phyloP scores from a whole-genome alignment of 1,140 invertebrate species.

The Panagrolaimus sp. region DNA sequence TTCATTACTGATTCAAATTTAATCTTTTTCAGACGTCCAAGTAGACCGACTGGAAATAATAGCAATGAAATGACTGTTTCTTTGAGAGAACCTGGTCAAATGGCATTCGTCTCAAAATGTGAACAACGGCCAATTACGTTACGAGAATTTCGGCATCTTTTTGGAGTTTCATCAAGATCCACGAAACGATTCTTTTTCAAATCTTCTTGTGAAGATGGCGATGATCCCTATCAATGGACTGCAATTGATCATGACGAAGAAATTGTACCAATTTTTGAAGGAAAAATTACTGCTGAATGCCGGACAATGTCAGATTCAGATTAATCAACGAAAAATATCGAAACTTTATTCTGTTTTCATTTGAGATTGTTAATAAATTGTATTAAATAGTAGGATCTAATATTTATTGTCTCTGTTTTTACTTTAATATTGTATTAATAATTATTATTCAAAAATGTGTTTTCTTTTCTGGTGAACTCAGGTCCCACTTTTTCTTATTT shows the following conservation, averaged over 20 bases:
- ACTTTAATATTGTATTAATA: no score
- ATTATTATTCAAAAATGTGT: no score
- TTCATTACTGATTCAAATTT: background rate
- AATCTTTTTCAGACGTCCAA: background rate
- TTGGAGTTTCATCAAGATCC: background rate
- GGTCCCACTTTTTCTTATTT: no score
- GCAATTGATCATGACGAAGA: constrained; percentile 3
- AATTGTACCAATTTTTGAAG: constrained; percentile 10
- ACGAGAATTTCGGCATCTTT: constrained; percentile 8
- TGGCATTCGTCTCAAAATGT: constrained; percentile 14
- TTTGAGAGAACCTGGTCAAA: constrained; percentile 7
- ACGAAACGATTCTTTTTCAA: constrained; percentile 14
- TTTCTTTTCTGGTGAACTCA: no score
- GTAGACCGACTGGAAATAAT: background rate
- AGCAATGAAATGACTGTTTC: background rate
- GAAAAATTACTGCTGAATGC: constrained; percentile 12
- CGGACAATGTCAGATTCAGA: constrained; percentile 10
- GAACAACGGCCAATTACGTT: background rate
- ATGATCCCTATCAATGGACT: constrained; percentile 12
- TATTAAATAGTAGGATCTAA: no score
- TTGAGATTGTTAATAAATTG: no score
- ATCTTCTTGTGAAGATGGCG: background rate
- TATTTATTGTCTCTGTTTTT: no score
- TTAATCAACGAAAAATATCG: background rate
- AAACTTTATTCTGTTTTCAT: no score